Evolutionary conservation across 2,888 invertebrate species (phyloP), one percentile per base, ranked within the genome.

Genomic region (Phyto melanocephala): DNA sequence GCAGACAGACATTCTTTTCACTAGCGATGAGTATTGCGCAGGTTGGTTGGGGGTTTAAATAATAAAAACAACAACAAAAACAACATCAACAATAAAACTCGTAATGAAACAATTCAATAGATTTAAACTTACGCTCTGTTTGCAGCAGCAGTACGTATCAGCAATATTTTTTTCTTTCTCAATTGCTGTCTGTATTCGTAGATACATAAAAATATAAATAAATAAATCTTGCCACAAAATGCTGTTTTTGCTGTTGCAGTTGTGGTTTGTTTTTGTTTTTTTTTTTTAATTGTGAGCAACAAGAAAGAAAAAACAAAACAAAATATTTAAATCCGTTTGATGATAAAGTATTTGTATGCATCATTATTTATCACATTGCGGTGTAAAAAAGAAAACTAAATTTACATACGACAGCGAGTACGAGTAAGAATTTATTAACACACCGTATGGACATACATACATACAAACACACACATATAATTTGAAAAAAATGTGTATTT

Each of bases 21-120:
- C 77, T 72, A 63, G 28, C 40, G 75, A 42, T 50, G 74, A 79
- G 74, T 70, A 82, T 60, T 82, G 81, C 81, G 81, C 81, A 82
- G 81, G 81, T 75, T 82, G 79, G 74, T 50, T 58, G 81, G 75
- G 74, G 74, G 70, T 74, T 65, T 80, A 56, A 37, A 42, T 8
- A 74, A 56, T n/a, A 45, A 52, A 24, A 68, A 24, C 10, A 68
- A 68, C 42, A 37, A 72, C 45, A 62, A 50, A 35, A 22, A 8
- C n/a, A 52, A n/a, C 5, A 45, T n/a, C 52, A 24, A n/a, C n/a
- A n/a, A n/a, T n/a, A n/a, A n/a, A n/a, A 42, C 60, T 47, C 60
- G 37, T 65, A 56, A 45, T n/a, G 35, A 45, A 35, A 50, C 35
- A 74, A 52, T 45, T 54, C 37, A 74, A 63, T 70, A 42, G 56